phyloP scores from a whole-genome alignment of 2,797 vertebrate genomes.

The Typhlichthys subterraneus region DNA sequence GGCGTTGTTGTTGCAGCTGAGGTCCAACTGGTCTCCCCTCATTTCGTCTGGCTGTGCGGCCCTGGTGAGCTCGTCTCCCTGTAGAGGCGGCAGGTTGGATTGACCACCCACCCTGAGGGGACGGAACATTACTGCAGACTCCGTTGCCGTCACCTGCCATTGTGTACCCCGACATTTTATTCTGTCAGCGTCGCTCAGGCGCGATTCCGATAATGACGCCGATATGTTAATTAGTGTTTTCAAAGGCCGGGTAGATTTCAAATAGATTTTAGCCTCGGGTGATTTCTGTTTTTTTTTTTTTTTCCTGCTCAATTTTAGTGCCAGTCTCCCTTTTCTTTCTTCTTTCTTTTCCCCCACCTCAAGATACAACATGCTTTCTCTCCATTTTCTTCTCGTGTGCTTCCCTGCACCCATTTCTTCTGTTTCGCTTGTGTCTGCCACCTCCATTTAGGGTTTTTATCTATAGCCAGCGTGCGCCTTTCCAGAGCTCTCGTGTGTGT shows the following conservation, averaged over 20 bases:
- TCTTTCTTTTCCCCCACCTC: background rate
- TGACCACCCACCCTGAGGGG: slow-evolving; percentile 68
- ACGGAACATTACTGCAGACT: slow-evolving; percentile 14
- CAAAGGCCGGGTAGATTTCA: slow-evolving; percentile 8
- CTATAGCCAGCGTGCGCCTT: slow-evolving; percentile 23
- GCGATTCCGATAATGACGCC: slow-evolving; percentile 50
- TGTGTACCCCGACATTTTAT: slow-evolving; percentile 57
- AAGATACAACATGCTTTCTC: slow-evolving; percentile 7
- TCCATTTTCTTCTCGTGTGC: slow-evolving; percentile 3
- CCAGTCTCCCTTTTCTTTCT: slow-evolving; percentile 1
- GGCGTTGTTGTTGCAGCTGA: slow-evolving; percentile 75
- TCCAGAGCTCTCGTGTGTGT: slow-evolving; percentile 24
- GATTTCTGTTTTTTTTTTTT: slow-evolving; percentile 5
- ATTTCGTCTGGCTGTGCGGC: slow-evolving; percentile 68
- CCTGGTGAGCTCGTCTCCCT: slow-evolving; percentile 60
- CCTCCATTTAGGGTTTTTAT: slow-evolving; percentile 28
- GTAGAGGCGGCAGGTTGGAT: slow-evolving; percentile 55
- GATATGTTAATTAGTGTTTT: slow-evolving; percentile 61
- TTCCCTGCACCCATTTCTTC: background rate
- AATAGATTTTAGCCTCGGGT: slow-evolving; percentile 44
- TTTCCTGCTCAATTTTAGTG: slow-evolving; percentile 26
- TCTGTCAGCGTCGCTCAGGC: slow-evolving; percentile 44
- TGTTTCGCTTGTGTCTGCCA: slow-evolving; percentile 16
- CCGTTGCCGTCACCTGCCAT: slow-evolving; percentile 53
- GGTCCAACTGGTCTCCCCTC: slow-evolving; percentile 53